Base-by-base conservation (phyloP, 1,140 invertebrate species). In the Vanessa atalanta region DNA sequence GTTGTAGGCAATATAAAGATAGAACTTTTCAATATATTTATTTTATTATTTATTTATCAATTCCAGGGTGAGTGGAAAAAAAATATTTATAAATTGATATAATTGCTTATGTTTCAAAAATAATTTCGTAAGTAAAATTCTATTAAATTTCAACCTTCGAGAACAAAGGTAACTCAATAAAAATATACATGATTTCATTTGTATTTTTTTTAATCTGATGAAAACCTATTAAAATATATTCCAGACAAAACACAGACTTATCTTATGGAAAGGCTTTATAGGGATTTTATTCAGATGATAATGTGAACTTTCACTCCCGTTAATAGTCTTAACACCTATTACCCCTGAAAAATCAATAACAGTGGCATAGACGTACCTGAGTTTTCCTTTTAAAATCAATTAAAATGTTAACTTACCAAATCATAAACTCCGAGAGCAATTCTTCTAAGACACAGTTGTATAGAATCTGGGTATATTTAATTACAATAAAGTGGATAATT, bases 341-440 rank as follows among this genome's bases (percentile, higher is more conserved):
- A 61, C 67, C 26, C 13, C 73, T 70, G 73, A 79, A 79, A 79
- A 79, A 79, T 79, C 77, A 76, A 79, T 75, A 75, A 71, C 69
- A 71, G 47, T 79, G 76, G 73, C 71, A 75, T 61, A 57, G 53
- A 67, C 60, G 73, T 55, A 72, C 37, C 37, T 70, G 43, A 43
- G 60, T 69, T 47, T 65, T 64, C 50, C 23, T 61, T 65, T 53
- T 53, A 48, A 63, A 47, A 65, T 12, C 20, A 60, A 53, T 74
- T 15, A n/a, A 55, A 75, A 73, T 43, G 26, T 13, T 11, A 20
- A 73, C 77, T 73, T 79, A 79, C 77, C 63, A 69, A 67, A 73
- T 73, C 57, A 26, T 26, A 65, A 57, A 23, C 20, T 20, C 37
- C 43, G 43, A 50, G 26, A 53, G 55, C 31, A 26, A 11, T 14